These are phyloP conservation scores for Nemoura dubitans DNA, from an alignment of 2,888 invertebrate species.

Conservation along the genomic window DNA sequence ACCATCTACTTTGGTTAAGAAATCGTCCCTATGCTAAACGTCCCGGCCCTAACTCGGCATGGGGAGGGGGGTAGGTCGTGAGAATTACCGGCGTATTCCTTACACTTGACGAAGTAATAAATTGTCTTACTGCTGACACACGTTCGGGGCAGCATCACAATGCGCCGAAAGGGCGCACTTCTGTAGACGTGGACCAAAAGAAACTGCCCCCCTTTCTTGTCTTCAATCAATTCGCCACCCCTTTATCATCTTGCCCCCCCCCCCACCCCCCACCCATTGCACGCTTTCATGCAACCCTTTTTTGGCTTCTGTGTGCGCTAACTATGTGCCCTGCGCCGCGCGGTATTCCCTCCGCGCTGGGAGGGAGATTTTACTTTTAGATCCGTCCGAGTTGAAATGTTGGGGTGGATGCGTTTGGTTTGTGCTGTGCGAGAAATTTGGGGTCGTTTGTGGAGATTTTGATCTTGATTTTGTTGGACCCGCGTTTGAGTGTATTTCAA, in stretches of 20 bases:
- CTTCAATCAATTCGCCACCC: neutral
- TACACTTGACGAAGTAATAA: neutral
- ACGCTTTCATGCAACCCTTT: neutral
- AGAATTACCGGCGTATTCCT: neutral
- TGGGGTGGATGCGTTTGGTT: too few species aligned
- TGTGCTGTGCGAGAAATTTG: too few species aligned
- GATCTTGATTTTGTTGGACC: too few species aligned
- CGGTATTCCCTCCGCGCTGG: too few species aligned
- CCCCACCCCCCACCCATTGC: neutral
- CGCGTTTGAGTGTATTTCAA: too few species aligned
- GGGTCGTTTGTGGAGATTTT: too few species aligned
- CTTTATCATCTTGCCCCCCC: neutral
- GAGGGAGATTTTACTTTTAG: neutral
- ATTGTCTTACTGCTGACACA: neutral
- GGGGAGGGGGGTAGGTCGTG: too few species aligned
- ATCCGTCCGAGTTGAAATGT: too few species aligned
- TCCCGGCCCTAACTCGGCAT: neutral
- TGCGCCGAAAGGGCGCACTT: too few species aligned
- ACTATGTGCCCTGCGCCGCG: too few species aligned
- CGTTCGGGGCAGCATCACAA: neutral
- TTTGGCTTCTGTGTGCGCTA: neutral
- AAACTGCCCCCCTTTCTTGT: conserved; percentile 10
- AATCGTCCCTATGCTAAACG: neutral
- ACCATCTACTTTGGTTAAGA: neutral
- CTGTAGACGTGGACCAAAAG: neutral